Evolutionary conservation across 2,888 invertebrate genomes (phyloP).

Genomic region (Tupiocoris notatus): DNA sequence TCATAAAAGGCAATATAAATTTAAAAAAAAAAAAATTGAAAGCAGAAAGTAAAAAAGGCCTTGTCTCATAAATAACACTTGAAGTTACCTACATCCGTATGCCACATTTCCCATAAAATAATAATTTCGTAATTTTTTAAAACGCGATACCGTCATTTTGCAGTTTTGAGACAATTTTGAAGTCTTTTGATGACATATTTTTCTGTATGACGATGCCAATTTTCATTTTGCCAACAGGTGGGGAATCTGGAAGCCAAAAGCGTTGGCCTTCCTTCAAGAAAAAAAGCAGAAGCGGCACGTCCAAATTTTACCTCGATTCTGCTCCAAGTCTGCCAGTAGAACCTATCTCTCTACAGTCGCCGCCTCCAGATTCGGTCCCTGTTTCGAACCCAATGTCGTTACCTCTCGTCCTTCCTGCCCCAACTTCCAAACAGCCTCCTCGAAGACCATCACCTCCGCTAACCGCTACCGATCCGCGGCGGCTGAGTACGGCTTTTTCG

Average conservation of each 20-base stretch:
- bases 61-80: too few species aligned
- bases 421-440: neutral
- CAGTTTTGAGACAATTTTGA: neutral
- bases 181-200: too few species aligned
- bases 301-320: slow-evolving; percentile 53
- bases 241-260: slow-evolving; percentile 29
- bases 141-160: too few species aligned
- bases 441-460: slow-evolving; percentile 12
- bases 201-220: too few species aligned
- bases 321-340: slow-evolving; percentile 7
- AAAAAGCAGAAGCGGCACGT: slow-evolving; percentile 49
- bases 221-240: slow-evolving; percentile 6
- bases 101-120: too few species aligned
- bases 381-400: slow-evolving; percentile 4
- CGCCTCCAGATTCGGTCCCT: neutral
- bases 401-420: slow-evolving; percentile 21
- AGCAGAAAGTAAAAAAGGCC: too few species aligned
- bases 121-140: too few species aligned
- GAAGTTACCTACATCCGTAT: too few species aligned
- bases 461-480: slow-evolving; percentile 5
- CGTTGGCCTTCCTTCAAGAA: slow-evolving; percentile 50
- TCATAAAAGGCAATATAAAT: too few species aligned
- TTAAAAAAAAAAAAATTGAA: too few species aligned
- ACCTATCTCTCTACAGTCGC: neutral
- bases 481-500: slow-evolving; percentile 25